Conservation (phyloP, 2,797 vertebrate species). For the Odontamblyopus rebecca region DNA sequence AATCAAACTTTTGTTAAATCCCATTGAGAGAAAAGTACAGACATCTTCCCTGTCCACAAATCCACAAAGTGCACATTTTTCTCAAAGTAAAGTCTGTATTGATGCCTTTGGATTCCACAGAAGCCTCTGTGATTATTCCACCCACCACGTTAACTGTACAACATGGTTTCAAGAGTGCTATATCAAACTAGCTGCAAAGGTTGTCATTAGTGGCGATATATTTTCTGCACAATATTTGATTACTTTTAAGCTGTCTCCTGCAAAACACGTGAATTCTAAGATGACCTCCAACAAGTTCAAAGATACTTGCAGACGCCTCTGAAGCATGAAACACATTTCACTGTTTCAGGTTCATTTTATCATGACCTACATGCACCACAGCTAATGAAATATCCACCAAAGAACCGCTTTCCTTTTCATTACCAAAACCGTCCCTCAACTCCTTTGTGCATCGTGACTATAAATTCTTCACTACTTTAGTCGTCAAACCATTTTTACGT, state of each 20-base stretch:
- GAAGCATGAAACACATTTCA: background rate
- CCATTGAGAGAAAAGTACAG: no score
- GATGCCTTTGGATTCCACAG: no score
- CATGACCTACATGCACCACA: background rate
- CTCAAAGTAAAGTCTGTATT: no score
- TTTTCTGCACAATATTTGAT: no score
- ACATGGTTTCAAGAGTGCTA: no score
- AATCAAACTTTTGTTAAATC: no score
- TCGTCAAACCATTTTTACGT: background rate
- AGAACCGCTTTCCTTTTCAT: constrained; percentile 5
- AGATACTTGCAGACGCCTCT: background rate
- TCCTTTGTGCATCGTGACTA: background rate
- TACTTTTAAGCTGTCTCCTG: background rate
- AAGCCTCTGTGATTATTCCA: no score
- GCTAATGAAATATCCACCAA: constrained; percentile 4
- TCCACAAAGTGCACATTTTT: no score
- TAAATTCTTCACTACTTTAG: constrained; percentile 3
- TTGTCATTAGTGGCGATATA: no score
- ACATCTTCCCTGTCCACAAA: no score
- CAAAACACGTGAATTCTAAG: background rate
- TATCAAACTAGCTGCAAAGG: no score
- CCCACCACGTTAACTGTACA: no score
- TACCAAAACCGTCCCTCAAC: background rate
- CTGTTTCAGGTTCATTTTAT: background rate
- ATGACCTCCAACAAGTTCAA: background rate